Conservation (phyloP, 2,797 vertebrate genomes). For the Australoheros facetus region DNA sequence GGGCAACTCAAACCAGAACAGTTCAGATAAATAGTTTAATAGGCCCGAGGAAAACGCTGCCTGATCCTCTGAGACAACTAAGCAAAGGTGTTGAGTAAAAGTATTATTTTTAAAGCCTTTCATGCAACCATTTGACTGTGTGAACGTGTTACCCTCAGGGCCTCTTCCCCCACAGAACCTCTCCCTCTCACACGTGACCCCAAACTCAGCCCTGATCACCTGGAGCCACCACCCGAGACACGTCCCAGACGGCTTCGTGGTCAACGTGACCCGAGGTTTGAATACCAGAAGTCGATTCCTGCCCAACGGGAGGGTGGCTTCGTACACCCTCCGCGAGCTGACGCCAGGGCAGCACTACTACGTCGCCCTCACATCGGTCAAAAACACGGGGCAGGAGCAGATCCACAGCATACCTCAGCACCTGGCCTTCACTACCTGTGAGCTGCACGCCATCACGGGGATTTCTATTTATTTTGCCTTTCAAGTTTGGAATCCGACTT, state of each 20-base stretch:
- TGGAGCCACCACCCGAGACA: constrained; percentile 83
- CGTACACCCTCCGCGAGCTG: constrained; percentile 89
- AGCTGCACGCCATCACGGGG: constrained; percentile 44
- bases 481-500: neutral
- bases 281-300: constrained; percentile 92
- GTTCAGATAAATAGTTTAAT: neutral
- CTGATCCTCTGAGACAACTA: neutral
- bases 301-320: constrained; percentile 84
- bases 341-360: constrained; percentile 87
- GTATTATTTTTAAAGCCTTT: neutral
- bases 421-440: constrained; percentile 88
- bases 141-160: constrained; percentile 73
- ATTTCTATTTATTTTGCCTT: neutral
- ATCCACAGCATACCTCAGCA: constrained; percentile 88
- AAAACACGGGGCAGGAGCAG: constrained; percentile 84
- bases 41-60: neutral
- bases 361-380: constrained; percentile 86
- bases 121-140: constrained; percentile 21
- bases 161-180: constrained; percentile 93
- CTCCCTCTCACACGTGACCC: constrained; percentile 84
- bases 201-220: constrained; percentile 86
- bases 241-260: constrained; percentile 88
- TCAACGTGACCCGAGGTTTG: constrained; percentile 91
- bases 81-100: neutral
- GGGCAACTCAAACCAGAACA: too few species aligned